Conservation (phyloP, 2,113 vertebrate genomes). For the Damaliscus lunatus region DNA sequence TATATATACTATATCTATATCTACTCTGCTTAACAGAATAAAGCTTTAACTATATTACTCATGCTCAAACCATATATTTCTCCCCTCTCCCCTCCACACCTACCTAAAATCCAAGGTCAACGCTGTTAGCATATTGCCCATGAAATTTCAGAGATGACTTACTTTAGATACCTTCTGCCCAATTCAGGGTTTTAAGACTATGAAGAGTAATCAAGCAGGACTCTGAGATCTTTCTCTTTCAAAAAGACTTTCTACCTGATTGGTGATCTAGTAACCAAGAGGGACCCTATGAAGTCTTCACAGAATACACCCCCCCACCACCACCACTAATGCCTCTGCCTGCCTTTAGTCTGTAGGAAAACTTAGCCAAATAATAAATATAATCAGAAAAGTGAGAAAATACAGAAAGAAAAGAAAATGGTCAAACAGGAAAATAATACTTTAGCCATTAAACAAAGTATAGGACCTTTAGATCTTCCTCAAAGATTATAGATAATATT, state of each 20-base stretch:
- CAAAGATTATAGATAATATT: neutral
- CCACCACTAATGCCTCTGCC: neutral
- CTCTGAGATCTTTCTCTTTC: neutral
- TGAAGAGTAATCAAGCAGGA: neutral
- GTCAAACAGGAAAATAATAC: neutral
- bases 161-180: neutral
- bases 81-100: neutral
- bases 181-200: neutral
- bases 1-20: neutral
- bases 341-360: neutral
- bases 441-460: neutral
- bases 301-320: neutral
- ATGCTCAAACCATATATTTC: neutral
- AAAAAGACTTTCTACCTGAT: neutral
- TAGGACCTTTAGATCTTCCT: neutral
- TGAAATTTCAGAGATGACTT: neutral
- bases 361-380: neutral
- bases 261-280: neutral
- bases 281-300: neutral
- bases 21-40: neutral
- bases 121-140: neutral
- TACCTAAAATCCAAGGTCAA: neutral
- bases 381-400: neutral
- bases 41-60: neutral
- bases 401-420: neutral